Evolutionary conservation across 2,888 invertebrate genomes (phyloP).

Genomic region (Rhagonycha fulva): DNA sequence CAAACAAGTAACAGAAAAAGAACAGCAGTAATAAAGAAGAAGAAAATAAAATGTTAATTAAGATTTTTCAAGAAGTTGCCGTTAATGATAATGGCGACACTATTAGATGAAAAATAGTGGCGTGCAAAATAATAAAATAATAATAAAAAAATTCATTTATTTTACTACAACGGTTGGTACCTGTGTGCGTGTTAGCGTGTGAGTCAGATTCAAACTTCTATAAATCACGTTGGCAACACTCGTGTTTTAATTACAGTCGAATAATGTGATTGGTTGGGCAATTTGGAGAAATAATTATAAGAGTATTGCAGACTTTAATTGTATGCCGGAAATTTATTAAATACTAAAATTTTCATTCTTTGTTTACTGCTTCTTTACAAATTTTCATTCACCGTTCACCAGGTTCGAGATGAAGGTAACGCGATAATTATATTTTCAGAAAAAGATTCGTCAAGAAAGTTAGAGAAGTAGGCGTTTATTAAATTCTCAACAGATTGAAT

Average conservation of each 20-base stretch:
- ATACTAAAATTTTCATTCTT: conserved; percentile 11
- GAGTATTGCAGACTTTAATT: conserved; percentile 30
- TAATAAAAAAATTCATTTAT: conserved; percentile 32
- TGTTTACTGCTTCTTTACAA: conserved; percentile 13
- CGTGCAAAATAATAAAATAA: conserved; percentile 23
- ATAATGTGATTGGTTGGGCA: conserved; percentile 34
- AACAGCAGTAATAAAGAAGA: not conserved
- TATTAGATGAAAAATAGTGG: conserved; percentile 25
- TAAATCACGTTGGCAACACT: conserved; percentile 36
- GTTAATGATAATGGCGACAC: conserved; percentile 4
- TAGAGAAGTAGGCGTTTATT: not conserved
- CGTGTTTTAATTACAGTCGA: conserved; percentile 38
- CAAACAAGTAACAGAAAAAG: not conserved
- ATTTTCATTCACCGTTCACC: not conserved
- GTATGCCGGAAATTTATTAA: conserved; percentile 31
- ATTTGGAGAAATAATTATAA: conserved; percentile 34
- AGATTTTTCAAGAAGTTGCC: not conserved
- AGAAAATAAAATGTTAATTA: not conserved
- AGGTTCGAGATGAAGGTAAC: not conserved
- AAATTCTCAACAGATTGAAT: not conserved
- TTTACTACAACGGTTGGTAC: conserved; percentile 33
- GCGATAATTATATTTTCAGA: not conserved
- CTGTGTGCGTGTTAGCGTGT: conserved; percentile 39
- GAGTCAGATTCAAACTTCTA: conserved; percentile 27
- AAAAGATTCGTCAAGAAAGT: not conserved